Evolutionary conservation across 2,797 vertebrate species (phyloP), one percentile per base, ranked within the genome.

Genomic region (Pempheris klunzingeri): DNA sequence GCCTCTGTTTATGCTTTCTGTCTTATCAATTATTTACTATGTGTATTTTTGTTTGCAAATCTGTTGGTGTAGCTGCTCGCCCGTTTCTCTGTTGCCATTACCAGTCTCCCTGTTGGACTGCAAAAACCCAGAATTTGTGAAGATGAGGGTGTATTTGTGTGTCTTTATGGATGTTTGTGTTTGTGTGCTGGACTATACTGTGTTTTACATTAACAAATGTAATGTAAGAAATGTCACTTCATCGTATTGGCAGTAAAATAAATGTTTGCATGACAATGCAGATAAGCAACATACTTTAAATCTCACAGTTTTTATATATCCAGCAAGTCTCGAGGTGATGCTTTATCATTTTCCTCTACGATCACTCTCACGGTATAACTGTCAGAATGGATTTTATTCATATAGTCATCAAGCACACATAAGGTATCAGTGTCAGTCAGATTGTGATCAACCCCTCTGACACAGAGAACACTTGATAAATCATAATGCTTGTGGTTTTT

Each of bases 1-100:
- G 22, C 39, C 5, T 54, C 46, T 57, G 32, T 59, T 67, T 52
- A 36, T 49, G 34, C 65, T 52, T 49, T 70, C 60, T 58, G 39
- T 74, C 34, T 38, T 8, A 50, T 81, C 55, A 74, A 53, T 74
- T 62, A 76, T 65, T 79, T 38, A 74, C 32, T 4, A 15, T 22
- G 32, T 59, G 47, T 34, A 57, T 59, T 59, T 74, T n/a, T 44
- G 43, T 58, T 54, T 52, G 44, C 22, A 61, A 52, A 61, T 77
- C 52, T 62, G 57, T 62, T 60, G 8, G 10, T 60, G 50, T 38
- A 13, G 34, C 55, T 32, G 11, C 30, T 59, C 3, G 20, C 10
- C 18, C 26, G 12, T 67, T 53, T 58, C 34, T 68, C 20, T 26
- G 8, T 46, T 39, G 17, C 26, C 53, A 5, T 22, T 50, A 36